Evolutionary conservation across 2,888 invertebrate species (phyloP), one percentile per base, ranked within the genome.

Genomic region (Phengaris alcon): DNA sequence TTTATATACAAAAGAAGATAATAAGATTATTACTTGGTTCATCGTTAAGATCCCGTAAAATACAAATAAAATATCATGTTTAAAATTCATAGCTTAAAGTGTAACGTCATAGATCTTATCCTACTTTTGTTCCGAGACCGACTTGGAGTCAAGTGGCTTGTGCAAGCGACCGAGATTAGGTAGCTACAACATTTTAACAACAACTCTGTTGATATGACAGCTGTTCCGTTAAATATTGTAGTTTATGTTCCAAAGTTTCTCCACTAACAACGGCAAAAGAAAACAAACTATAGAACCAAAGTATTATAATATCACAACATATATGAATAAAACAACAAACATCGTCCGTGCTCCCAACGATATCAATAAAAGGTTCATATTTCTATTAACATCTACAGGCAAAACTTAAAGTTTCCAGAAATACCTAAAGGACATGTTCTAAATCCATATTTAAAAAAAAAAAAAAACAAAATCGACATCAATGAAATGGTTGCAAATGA

Each of bases 51-150:
- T 12, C 35, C 15, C 7, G 13, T 5, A 15, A 64, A 64, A 13
- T 64, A 2, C 0, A 64, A 44, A 64, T 64, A 44, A 35, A 64
- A 64, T 35, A 35, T 64, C 6, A 4, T 22, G 64, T 44, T 64
- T 64, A 64, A 64, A 64, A 64, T 10, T 64, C 35, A 35, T 9
- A 6, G 44, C 64, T 12, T 35, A 44, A 10, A 64, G 12, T 35
- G 35, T 64, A 35, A 64, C 64, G 64, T 64, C 64, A 64, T 44
- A 64, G 64, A 64, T 64, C 64, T 64, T 64, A 64, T 64, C 64
- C 64, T 35, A 44, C 64, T 64, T 64, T 64, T 64, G 22, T 44
- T 15, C 35, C 52, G 9, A 9, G 64, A 64, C 12, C 35, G 64
- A 64, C 64, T 64, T 7, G 64, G 64, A 44, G 64, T 64, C 64